Base-by-base conservation (phyloP, 1,140 invertebrate genomes). In the Gonioctena quinquepunctata region DNA sequence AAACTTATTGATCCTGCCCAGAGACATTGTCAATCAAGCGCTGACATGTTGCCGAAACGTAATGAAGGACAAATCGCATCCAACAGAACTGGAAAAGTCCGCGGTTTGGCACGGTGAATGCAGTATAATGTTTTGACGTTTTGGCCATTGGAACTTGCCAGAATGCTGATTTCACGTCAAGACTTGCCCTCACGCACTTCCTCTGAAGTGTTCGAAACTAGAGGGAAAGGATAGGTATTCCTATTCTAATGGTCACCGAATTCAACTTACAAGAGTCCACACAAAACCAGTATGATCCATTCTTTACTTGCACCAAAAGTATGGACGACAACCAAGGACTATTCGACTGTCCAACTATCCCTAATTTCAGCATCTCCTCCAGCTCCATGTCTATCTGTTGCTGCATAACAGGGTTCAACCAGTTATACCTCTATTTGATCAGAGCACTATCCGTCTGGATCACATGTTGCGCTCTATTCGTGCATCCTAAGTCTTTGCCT, bases 71-170 rank as follows among this genome's bases (percentile, higher is more conserved):
- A 22, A 54, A 54, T 13, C 83, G 82, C 82, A 86, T 84, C 1
- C 80, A 66, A 4, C 62, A 72, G 66, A 84, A 87, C n/a, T 82
- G 78, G 63, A 72, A 86, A 0, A 82, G 72, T 0, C 82, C 82
- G n/a, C n/a, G n/a, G 60, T 76, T n/a, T n/a, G 79, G 80, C 0
- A 83, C 81, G 4, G 81, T 77, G 61, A 87, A 87, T 0, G 83
- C 85, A 0, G 86, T 82, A 59, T 78, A 76, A 50, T 75, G 73
- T 48, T 70, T 72, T 48, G 66, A 72, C 6, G 72, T 18, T 13
- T 75, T 57, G 23, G 76, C 68, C 8, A 80, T 13, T 19, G 66
- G 60, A n/a, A 81, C 76, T 73, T 82, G 79, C 76, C 76, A 80
- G 66, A 73, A 82, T 2, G 74, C 76, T 18, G 69, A 69, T 22